Evolutionary conservation across 1,140 invertebrate species (phyloP).

Genomic region (Proctacanthus coquilletti): DNA sequence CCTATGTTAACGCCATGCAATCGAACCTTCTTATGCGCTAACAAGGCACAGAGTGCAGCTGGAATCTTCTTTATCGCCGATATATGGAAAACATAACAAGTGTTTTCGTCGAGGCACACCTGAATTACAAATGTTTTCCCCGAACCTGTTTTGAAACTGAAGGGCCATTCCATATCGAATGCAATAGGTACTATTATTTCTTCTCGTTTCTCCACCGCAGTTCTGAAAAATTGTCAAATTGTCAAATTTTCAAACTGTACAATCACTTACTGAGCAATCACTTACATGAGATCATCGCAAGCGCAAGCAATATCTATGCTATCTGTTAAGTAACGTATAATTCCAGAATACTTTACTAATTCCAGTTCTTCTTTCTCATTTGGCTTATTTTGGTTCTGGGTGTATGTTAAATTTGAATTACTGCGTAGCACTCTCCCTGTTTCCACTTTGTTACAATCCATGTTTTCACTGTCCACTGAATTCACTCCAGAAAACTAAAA

Average conservation of each 20-base stretch:
- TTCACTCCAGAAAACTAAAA: too few species aligned
- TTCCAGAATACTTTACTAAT: constrained; percentile 32
- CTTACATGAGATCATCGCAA: constrained; percentile 39
- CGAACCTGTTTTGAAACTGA: constrained; percentile 38
- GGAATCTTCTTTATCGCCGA: constrained; percentile 38
- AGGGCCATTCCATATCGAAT: constrained; percentile 50
- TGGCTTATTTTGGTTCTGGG: too few species aligned
- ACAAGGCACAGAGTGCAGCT: constrained; percentile 33
- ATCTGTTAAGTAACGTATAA: constrained; percentile 34
- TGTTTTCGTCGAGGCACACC: constrained; percentile 34
- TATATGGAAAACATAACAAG: constrained; percentile 41
- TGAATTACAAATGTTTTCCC: constrained; percentile 45
- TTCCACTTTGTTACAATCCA: too few species aligned
- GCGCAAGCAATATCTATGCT: constrained; percentile 34
- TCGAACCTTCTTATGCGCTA: constrained; percentile 40
- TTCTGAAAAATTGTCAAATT: constrained; percentile 18
- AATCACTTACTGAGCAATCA: constrained; percentile 4
- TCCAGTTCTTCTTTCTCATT: constrained; percentile 23
- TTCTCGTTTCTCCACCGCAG: constrained; percentile 30
- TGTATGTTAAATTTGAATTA: too few species aligned
- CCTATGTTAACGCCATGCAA: constrained; percentile 47
- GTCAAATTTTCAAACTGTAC: background rate
- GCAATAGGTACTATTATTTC: constrained; percentile 33
- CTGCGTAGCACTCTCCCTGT: too few species aligned
- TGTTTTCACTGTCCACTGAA: too few species aligned